Evolutionary conservation across 2,888 invertebrate genomes (phyloP).

Genomic region (Ptychoptera contaminata): DNA sequence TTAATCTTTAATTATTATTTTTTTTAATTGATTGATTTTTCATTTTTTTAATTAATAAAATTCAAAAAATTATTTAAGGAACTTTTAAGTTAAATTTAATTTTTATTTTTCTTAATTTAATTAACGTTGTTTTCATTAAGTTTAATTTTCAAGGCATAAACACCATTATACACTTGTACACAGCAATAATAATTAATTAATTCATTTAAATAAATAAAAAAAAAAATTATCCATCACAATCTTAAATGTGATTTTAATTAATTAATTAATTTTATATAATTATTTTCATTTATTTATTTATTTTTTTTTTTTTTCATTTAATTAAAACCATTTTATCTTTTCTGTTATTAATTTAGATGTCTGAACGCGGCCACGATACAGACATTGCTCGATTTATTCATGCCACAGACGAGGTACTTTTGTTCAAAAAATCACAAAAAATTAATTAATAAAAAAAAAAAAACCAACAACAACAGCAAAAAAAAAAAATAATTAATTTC

Average conservation of each 20-base stretch:
- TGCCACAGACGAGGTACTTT: constrained; percentile 36
- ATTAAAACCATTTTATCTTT: too few relatives aligned
- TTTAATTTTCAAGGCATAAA: not conserved
- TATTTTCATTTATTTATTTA: constrained; percentile 3
- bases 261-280: constrained; percentile 4
- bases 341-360: constrained; percentile 22
- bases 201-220: constrained; percentile 5
- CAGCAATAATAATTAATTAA: constrained; percentile 3
- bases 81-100: constrained; percentile 7
- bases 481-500: not conserved
- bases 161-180: constrained; percentile 3
- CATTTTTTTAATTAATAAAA: constrained; percentile 3
- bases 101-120: constrained; percentile 17
- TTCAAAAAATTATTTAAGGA: constrained; percentile 5
- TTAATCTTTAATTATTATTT: constrained; percentile 8
- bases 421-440: not conserved
- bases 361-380: constrained; percentile 31
- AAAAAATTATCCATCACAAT: constrained; percentile 10
- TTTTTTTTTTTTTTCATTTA: constrained; percentile 12
- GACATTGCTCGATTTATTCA: constrained; percentile 33
- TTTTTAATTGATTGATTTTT: constrained; percentile 6
- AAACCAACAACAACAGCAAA: not conserved
- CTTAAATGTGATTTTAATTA: constrained; percentile 1
- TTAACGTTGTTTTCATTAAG: not conserved
- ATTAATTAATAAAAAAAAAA: not conserved